Evolutionary conservation across 2,888 invertebrate species (phyloP).

Genomic region (Girardia tigrina): DNA sequence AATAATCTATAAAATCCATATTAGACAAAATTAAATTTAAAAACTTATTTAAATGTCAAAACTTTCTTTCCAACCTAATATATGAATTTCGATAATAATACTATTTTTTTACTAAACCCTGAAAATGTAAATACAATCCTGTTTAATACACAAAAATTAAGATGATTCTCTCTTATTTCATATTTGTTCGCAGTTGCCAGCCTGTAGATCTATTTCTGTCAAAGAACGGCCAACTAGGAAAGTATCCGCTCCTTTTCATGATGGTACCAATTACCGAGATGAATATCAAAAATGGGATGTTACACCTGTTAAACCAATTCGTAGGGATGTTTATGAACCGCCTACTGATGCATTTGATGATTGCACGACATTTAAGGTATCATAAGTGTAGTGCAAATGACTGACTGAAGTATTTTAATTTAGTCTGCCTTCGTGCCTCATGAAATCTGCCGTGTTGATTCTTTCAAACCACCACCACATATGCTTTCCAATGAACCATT

Average conservation of each 20-base stretch:
- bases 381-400: too few relatives aligned
- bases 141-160: too few relatives aligned
- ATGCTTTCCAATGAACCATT: conserved; percentile 42
- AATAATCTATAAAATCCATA: too few relatives aligned
- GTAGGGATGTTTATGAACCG: background rate
- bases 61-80: too few relatives aligned
- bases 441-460: conserved; percentile 31
- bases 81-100: too few relatives aligned
- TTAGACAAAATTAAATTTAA: too few relatives aligned
- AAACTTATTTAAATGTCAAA: too few relatives aligned
- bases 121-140: too few relatives aligned
- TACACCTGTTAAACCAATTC: background rate
- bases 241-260: background rate
- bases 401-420: background rate
- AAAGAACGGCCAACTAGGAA: background rate
- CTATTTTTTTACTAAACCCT: too few relatives aligned
- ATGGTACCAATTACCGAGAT: conserved; percentile 38
- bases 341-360: conserved; percentile 1
- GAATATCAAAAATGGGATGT: conserved; percentile 40
- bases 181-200: too few relatives aligned
- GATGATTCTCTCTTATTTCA: too few relatives aligned
- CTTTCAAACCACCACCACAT: conserved; percentile 41
- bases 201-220: background rate
- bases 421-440: conserved; percentile 3
- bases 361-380: conserved; percentile 5